phyloP scores from a whole-genome alignment of 2,113 vertebrate species.

The Mugil cephalus region DNA sequence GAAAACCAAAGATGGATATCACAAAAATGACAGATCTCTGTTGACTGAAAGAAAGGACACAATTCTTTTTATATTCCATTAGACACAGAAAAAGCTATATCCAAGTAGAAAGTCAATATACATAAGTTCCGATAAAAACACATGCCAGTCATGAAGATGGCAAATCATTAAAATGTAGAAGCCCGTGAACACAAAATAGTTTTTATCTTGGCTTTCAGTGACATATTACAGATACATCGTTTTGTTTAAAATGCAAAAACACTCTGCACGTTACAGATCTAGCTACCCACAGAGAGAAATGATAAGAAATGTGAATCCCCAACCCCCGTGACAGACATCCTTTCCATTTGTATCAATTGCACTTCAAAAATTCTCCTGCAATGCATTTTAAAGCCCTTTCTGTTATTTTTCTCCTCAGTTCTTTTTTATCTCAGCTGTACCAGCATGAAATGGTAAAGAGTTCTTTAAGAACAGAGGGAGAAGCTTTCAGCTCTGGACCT shows the following conservation, averaged over 20 bases:
- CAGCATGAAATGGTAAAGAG: slow-evolving; percentile 47
- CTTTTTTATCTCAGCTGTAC: slow-evolving; percentile 28
- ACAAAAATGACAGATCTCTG: slow-evolving; percentile 73
- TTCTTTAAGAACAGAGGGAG: slow-evolving; percentile 49
- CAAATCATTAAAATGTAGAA: slow-evolving; percentile 60
- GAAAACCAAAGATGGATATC: slow-evolving; percentile 62
- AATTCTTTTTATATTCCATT: slow-evolving; percentile 57
- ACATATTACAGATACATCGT: slow-evolving; percentile 56
- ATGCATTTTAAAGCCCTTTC: slow-evolving; percentile 84
- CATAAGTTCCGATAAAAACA: slow-evolving; percentile 57
- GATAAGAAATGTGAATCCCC: slow-evolving; percentile 56
- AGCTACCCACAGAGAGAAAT: slow-evolving; percentile 62
- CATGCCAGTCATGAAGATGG: slow-evolving; percentile 50
- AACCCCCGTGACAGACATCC: slow-evolving; percentile 44
- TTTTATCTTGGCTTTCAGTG: slow-evolving; percentile 48
- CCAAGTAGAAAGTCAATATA: slow-evolving; percentile 71
- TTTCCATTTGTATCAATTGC: slow-evolving; percentile 78
- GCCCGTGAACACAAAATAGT: slow-evolving; percentile 52
- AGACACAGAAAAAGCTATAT: slow-evolving; percentile 70
- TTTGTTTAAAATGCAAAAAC: slow-evolving; percentile 71
- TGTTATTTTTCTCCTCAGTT: slow-evolving; percentile 45
- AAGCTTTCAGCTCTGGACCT: slow-evolving; percentile 34
- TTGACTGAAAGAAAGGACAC: slow-evolving; percentile 62
- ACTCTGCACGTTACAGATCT: slow-evolving; percentile 66
- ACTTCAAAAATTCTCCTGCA: slow-evolving; percentile 71